Evolutionary conservation across 2,888 invertebrate species (phyloP).

Genomic region (Griposia aprilina): DNA sequence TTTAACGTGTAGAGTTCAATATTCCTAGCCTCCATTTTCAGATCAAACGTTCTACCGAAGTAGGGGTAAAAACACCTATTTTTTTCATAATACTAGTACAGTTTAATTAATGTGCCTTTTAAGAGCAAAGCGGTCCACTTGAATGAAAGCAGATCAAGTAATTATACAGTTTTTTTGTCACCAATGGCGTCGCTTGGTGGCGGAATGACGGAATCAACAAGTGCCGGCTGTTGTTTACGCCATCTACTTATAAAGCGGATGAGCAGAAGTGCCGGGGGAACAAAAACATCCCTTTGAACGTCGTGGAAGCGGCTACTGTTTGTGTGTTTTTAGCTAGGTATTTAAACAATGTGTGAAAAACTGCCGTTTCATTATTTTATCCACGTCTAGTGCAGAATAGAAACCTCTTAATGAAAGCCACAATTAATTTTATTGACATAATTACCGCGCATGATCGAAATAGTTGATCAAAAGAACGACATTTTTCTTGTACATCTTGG

Average conservation of each 20-base stretch:
- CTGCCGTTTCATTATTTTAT: constrained; percentile 8
- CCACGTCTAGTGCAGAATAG: not conserved
- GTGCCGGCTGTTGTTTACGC: constrained; percentile 52
- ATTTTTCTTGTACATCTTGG: not conserved
- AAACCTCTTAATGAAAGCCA: not conserved
- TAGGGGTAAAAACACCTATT: constrained; percentile 47
- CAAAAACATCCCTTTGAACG: constrained; percentile 37
- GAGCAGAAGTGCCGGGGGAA: constrained; percentile 21
- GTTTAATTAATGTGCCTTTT: constrained; percentile 73
- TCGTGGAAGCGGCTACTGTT: constrained; percentile 22
- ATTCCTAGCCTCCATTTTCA: constrained; percentile 28
- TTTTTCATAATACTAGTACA: constrained; percentile 61
- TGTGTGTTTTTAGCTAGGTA: constrained; percentile 20
- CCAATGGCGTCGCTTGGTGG: constrained; percentile 47
- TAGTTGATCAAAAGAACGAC: not conserved
- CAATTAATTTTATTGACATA: not conserved
- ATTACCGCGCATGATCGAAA: not conserved
- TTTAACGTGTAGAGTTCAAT: not conserved
- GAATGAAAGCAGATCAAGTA: constrained; percentile 70
- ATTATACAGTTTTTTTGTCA: constrained; percentile 68
- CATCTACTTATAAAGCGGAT: constrained; percentile 24
- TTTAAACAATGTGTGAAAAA: constrained; percentile 26
- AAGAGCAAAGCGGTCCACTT: constrained; percentile 66
- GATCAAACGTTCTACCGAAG: constrained; percentile 64
- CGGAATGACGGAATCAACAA: constrained; percentile 49